Base-by-base conservation (phyloP, 2,888 invertebrate genomes). In the Drosophila barbarae region DNA sequence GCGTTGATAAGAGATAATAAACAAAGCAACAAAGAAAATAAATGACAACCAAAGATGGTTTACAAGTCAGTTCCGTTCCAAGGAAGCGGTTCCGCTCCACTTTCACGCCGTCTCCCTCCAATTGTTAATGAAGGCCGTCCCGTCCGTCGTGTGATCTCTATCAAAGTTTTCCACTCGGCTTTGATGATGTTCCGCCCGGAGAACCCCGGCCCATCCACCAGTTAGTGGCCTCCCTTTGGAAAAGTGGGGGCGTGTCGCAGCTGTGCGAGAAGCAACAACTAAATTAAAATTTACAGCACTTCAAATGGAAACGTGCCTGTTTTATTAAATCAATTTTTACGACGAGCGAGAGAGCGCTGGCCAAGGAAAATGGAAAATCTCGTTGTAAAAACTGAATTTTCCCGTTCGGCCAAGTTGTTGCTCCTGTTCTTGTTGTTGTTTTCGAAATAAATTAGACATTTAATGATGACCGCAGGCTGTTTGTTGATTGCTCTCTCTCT, bases 271-370 rank as follows among this genome's bases (percentile, higher is more conserved):
- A 72, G 80, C 84, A 82, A 76, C 78, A 83, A 83, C 77, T 85
- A 83, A 83, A 83, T 83, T 85, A 83, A 83, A 85, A 83, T 83
- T 83, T 85, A 83, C 85, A 77, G 85, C 81, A 76, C 83, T 83
- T 77, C 73, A 85, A 85, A 82, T 77, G 80, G 69, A 77, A 82
- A 83, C 83, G 85, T 85, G 85, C 74, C 74, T 64, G 72, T 82
- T 82, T 83, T 82, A 82, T 82, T 83, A 85, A 82, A 82, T 82
- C 79, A 71, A 84, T 82, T 84, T 80, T 79, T 72, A 70, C 59
- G 67, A 64, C 58, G 39, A 59, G 63, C 49, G 32, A 18, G 42
- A 12, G 23, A 12, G 23, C 26, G 50, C 32, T 52, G 53, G 53
- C 46, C 59, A 61, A 53, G 65, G 64, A 59, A 80, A 79, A 81